Evolutionary conservation across 2,797 vertebrate genomes (phyloP).

Genomic region (Galago senegalensis): DNA sequence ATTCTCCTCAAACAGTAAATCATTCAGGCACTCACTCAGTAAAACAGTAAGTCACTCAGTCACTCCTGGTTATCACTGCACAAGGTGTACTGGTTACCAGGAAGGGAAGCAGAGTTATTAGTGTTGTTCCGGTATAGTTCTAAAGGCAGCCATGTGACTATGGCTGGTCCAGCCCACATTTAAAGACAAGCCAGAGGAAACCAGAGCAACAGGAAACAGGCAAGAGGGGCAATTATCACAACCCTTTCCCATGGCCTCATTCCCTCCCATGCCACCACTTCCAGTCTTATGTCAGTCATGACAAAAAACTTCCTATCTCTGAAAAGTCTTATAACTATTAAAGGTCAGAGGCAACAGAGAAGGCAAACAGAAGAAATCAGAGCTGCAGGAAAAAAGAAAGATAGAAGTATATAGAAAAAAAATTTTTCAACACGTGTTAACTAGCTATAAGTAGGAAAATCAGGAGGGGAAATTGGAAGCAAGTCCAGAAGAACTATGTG

Average conservation of each 20-base stretch:
- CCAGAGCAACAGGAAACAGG: conserved; percentile 34
- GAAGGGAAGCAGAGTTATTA: conserved; percentile 62
- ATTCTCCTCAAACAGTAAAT: conserved; percentile 52
- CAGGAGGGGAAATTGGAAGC: neutral
- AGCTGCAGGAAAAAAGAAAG: neutral
- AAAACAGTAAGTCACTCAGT: neutral
- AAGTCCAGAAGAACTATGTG: neutral
- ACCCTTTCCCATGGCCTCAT: conserved; percentile 56
- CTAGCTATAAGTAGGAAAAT: conserved; percentile 3
- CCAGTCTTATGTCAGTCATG: conserved; percentile 54
- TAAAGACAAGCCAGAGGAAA: conserved; percentile 65
- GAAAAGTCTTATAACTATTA: conserved; percentile 56
- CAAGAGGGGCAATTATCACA: conserved; percentile 20
- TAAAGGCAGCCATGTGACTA: conserved; percentile 60
- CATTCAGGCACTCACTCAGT: too few relatives aligned
- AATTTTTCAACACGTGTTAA: conserved; percentile 10
- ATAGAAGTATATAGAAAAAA: neutral
- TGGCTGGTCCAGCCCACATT: conserved; percentile 57
- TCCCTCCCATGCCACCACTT: conserved; percentile 2
- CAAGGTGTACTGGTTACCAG: conserved; percentile 39
- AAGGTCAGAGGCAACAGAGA: conserved; percentile 46
- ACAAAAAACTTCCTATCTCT: conserved; percentile 58
- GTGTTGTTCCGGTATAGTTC: conserved; percentile 22
- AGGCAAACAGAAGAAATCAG: conserved; percentile 42
- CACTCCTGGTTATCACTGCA: neutral